These are phyloP conservation scores for Acyrthosiphon pisum DNA, from an alignment of 1,140 invertebrate genomes.

Conservation along the genomic window DNA sequence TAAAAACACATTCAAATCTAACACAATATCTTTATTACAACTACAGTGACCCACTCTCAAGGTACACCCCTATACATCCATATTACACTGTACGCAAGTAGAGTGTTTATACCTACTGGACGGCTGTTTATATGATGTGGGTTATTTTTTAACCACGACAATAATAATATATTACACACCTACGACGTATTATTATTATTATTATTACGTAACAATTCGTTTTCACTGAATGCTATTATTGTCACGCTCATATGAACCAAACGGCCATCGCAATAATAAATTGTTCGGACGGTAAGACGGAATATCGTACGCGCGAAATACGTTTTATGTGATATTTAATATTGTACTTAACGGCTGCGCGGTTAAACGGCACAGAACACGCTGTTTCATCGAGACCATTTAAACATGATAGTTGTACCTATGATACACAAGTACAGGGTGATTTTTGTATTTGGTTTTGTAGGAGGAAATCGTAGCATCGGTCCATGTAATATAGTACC, in stretches of 20 bases:
- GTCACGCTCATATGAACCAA: neutral
- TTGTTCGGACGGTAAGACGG: neutral
- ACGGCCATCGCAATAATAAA: neutral
- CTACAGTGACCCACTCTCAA: neutral
- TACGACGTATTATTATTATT: neutral
- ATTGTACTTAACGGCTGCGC: neutral
- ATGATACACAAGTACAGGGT: neutral
- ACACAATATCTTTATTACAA: neutral
- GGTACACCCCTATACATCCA: neutral
- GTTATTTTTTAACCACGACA: neutral
- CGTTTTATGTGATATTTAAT: conserved; percentile 13
- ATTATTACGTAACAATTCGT: neutral
- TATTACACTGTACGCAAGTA: neutral
- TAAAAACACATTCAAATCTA: no score
- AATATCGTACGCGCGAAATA: neutral
- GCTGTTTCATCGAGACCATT: neutral
- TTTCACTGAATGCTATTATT: neutral
- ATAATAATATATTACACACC: neutral
- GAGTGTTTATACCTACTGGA: neutral
- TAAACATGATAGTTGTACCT: neutral
- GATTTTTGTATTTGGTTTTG: neutral
- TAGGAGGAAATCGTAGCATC: no score
- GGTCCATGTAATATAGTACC: neutral
- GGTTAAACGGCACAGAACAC: conserved; percentile 15
- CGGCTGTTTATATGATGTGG: neutral